Evolutionary conservation across 2,888 invertebrate species (phyloP), one percentile per base, ranked within the genome.

Genomic region (Neoaliturus tenellus): DNA sequence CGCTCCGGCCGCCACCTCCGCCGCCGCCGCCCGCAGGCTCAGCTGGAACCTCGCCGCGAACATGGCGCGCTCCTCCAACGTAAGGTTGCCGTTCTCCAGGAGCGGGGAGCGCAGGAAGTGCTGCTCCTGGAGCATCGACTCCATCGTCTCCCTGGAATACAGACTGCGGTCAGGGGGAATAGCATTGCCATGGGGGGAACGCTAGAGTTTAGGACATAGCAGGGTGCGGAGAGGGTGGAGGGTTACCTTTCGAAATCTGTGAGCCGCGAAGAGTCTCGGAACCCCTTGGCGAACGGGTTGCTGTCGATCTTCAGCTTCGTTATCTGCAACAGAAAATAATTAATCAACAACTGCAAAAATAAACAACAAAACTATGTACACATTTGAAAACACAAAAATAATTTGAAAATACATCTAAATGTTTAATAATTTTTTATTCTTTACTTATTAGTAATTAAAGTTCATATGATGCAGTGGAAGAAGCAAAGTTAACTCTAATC

Each of bases 281-380:
- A 96, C 25, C 96, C 96, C 90, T 96, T 96, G 78, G 96, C 96
- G 90, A 96, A 96, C 84, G 96, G 96, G 90, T 96, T 96, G 89
- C 95, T 95, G 91, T 96, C 96, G 89, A 96, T 96, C 91, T 96
- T 96, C 89, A 96, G 91, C 90, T 96, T 96, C 55, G 96, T 96
- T 88, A 96, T 96, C 94, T 89, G 85, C 87, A 89, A 87, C 82
- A 86, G 84, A 82, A 80, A n/a, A n/a, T n/a, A n/a, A n/a, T n/a
- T n/a, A n/a, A n/a, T n/a, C 80, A n/a, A n/a, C n/a, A n/a, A n/a
- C n/a, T n/a, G n/a, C n/a, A n/a, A n/a, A n/a, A n/a, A n/a, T n/a
- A n/a, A n/a, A n/a, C n/a, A n/a, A n/a, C n/a, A n/a, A n/a, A n/a
- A n/a, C n/a, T n/a, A n/a, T n/a, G n/a, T n/a, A n/a, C n/a, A n/a